phyloP scores from a whole-genome alignment of 2,888 invertebrate genomes.

The Frankliniella intonsa region DNA sequence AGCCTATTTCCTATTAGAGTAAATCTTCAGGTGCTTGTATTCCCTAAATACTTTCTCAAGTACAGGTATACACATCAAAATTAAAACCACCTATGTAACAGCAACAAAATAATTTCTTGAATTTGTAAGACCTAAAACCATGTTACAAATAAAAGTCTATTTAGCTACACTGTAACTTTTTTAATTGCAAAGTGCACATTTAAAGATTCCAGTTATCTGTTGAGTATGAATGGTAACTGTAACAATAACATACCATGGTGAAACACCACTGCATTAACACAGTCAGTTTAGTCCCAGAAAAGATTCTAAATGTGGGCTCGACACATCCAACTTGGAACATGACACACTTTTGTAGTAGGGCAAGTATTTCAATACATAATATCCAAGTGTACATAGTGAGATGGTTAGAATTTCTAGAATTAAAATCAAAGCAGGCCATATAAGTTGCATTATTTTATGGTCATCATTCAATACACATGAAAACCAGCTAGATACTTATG shows the following conservation, averaged over 20 bases:
- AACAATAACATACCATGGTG: not conserved
- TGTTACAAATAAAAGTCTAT: too few relatives aligned
- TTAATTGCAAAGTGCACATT: not conserved
- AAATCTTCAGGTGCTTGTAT: not conserved
- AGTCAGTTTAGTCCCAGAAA: not conserved
- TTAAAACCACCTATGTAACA: not conserved
- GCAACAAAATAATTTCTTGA: not conserved
- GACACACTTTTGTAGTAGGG: too few relatives aligned
- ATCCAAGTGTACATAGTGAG: too few relatives aligned
- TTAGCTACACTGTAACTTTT: not conserved
- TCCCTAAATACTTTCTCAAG: not conserved
- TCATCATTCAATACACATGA: too few relatives aligned
- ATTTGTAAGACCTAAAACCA: not conserved
- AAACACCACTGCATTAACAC: not conserved
- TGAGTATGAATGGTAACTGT: not conserved
- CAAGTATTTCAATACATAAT: too few relatives aligned
- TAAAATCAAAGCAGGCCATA: too few relatives aligned
- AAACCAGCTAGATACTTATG: too few relatives aligned
- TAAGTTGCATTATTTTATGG: too few relatives aligned
- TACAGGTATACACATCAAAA: not conserved
- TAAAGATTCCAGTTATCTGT: not conserved
- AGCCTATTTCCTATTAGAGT: not conserved
- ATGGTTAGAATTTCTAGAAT: too few relatives aligned
- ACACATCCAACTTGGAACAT: too few relatives aligned
- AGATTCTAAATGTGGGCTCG: not conserved